Evolutionary conservation across 2,113 vertebrate species (phyloP), one percentile per base, ranked within the genome.

Genomic region (Corynorhinus townsendii): DNA sequence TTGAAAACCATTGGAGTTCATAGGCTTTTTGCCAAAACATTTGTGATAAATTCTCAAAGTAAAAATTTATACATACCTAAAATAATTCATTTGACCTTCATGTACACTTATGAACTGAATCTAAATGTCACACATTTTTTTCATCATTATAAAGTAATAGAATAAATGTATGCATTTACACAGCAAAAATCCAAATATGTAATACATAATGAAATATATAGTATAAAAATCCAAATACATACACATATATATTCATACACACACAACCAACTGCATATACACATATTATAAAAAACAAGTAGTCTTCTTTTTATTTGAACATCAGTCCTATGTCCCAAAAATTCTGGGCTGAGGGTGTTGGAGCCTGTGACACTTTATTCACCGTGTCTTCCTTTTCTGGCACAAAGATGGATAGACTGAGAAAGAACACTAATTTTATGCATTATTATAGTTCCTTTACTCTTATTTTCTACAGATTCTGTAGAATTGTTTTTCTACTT

Each of bases 391-490:
- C 19, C 33, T 17, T 6, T 33, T 73, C 17, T 43, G 26, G 11
- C 33, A 59, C 7, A 5, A 33, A 30, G 16, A 59, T 9, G 11
- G 7, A 28, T 12, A 28, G 2, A 1, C 16, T 26, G 9, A 59
- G 47, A 75, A 43, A 76, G 7, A 16, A 40, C 8, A 11, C 2
- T 20, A 12, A 4, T 76, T 72, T 40, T 3, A 7, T 3, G 20
- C 9, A 11, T 38, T 24, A 3, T 2, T 38, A 4, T 1, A 22
- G 0, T 40, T 59, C 0, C n/a, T 59, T 54, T 28, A n/a, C 7
- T 1, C 15, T 20, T 83, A 40, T 11, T 17, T 45, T 43, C 19
- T 40, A n/a, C 15, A 66, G 33, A 28, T 73, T 59, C 22, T 64
- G 8, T 71, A 20, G 30, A 0, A 7, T 84, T 71, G 62, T 76